Evolutionary conservation across 2,113 vertebrate species (phyloP).

Genomic region (Seriola rivoliana): DNA sequence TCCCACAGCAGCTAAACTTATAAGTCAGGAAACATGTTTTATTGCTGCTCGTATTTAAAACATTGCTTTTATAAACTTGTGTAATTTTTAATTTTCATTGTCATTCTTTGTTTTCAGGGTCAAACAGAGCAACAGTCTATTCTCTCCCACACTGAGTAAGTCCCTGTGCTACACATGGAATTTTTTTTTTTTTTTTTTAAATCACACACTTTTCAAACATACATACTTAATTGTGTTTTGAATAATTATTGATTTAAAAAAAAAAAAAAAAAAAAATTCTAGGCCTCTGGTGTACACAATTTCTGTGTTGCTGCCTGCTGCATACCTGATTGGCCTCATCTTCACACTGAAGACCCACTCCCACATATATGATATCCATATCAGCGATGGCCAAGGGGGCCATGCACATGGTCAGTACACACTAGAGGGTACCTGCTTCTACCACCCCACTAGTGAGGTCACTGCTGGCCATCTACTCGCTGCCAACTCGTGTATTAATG

Average conservation of each 20-base stretch:
- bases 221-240: neutral
- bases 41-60: neutral
- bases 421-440: slow-evolving; percentile 21
- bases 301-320: slow-evolving; percentile 85
- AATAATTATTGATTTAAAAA: neutral
- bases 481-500: slow-evolving; percentile 66
- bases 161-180: slow-evolving; percentile 31
- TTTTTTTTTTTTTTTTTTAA: neutral
- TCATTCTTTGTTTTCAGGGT: slow-evolving; percentile 66
- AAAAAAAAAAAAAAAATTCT: slow-evolving; percentile 3
- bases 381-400: slow-evolving; percentile 83
- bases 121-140: slow-evolving; percentile 84
- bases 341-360: slow-evolving; percentile 91
- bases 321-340: slow-evolving; percentile 89
- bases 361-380: slow-evolving; percentile 89
- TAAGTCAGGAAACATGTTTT: neutral
- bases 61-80: neutral
- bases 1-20: neutral
- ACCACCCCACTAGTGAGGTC: slow-evolving; percentile 42
- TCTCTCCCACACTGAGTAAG: slow-evolving; percentile 91
- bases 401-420: slow-evolving; percentile 86
- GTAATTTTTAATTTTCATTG: neutral
- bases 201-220: neutral
- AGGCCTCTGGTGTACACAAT: slow-evolving; percentile 88
- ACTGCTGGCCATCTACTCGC: slow-evolving; percentile 13